These are phyloP conservation scores for Hipposideros larvatus DNA, from an alignment of 2,797 vertebrate species.

Conservation along the genomic window DNA sequence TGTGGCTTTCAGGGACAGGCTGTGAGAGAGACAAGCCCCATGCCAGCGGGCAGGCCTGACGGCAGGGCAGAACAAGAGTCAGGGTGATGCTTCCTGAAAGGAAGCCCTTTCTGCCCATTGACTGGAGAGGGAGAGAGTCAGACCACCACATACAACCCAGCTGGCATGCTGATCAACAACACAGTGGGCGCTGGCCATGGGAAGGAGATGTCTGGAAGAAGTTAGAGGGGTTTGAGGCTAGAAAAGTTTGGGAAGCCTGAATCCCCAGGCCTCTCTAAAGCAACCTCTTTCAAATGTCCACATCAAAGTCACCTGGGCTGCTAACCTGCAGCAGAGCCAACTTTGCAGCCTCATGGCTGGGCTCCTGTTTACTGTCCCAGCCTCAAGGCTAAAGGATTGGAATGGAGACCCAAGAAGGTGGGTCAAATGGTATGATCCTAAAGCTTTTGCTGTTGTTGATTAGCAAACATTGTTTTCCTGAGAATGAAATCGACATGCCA, in stretches of 20 bases:
- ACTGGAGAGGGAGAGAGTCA: neutral
- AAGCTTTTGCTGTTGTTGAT: neutral
- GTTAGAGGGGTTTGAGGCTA: neutral
- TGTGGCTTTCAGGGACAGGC: neutral
- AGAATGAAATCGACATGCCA: neutral
- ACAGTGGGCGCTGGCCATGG: neutral
- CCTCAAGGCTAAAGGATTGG: neutral
- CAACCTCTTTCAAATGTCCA: neutral
- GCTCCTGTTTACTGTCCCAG: neutral
- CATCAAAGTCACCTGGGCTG: neutral
- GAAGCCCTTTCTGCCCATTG: neutral
- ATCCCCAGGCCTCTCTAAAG: neutral
- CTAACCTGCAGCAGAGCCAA: neutral
- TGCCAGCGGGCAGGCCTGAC: rapidly evolving
- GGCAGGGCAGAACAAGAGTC: neutral
- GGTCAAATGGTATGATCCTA: neutral
- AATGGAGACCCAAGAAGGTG: neutral
- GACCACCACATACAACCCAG: neutral
- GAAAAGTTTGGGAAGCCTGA: neutral
- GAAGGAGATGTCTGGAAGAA: neutral
- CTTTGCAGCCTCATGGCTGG: neutral
- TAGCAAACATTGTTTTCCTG: neutral
- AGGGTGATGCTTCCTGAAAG: neutral
- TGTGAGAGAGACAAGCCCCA: too few species aligned
- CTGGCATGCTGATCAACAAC: neutral